Evolutionary conservation across 2,113 vertebrate species (phyloP), one percentile per base, ranked within the genome.

Genomic region (Nettapus auritus): DNA sequence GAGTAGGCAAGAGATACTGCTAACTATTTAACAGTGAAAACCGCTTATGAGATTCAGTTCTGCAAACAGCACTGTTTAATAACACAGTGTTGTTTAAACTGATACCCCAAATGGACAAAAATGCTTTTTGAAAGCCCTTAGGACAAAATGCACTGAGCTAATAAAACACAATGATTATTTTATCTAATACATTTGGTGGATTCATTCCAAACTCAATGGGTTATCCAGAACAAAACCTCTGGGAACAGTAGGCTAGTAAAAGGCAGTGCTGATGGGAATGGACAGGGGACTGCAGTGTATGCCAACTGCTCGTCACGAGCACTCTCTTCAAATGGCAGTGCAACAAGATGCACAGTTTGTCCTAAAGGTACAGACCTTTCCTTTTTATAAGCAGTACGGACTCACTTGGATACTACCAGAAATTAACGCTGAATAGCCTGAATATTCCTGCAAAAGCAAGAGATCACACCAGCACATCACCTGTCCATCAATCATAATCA

Each of bases 1-100:
- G 64, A 66, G 90, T 57, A 94, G 75, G 79, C 87, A 94, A 84
- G 3, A 70, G 81, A 42, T 82, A 14, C 89, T 94, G 84, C 82
- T 94, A 84, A 93, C 94, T 88, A 28, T 29, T 85, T 91, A 91
- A 74, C 85, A 87, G 87, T 6, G 50, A 68, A 86, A 90, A 53
- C 56, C 56, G 59, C 33, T 91, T 4, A 1, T 3, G 68, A 87
- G 52, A 70, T 86, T 85, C 75, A 29, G 4, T 67, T 82, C 78
- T 74, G 85, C 75, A 86, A 77, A 83, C 68, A 36, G 62, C 38
- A 8, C 11, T 64, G 38, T 67, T 90, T 96, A 94, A 89, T 94
- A 84, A 84, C 8, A 89, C 25, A 44, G 64, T 3, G 33, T 50
- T 59, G 63, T 69, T 85, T 94, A 33, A 81, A 74, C 46, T 42